Percentiles rank a stretch among this genome's conserved stretches.
Evolutionary conservation across 1,140 invertebrate species (phyloP).

Genomic region (Chironomus striatipennis): DNA sequence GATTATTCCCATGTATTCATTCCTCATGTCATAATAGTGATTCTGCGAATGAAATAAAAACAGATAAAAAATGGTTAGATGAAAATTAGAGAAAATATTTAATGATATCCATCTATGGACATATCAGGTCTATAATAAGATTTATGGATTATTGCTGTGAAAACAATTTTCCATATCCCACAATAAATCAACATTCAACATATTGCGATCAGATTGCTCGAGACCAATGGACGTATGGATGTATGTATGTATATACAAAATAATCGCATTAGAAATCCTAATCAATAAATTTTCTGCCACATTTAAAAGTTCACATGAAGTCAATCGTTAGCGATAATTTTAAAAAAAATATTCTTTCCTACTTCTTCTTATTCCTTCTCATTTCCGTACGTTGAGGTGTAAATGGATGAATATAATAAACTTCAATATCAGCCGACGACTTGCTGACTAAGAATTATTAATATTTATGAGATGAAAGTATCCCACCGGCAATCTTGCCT

Average conservation of each 20-base stretch:
- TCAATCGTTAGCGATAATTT: slow-evolving; percentile 4
- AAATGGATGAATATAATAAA: not conserved
- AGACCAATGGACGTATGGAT: not conserved
- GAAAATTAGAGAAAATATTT: not conserved
- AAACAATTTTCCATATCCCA: not conserved
- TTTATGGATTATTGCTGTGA: slow-evolving; percentile 1
- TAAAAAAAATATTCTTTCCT: too few relatives aligned
- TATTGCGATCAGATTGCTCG: not conserved
- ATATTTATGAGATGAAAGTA: slow-evolving; percentile 4
- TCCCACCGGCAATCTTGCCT: not conserved
- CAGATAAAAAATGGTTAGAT: not conserved
- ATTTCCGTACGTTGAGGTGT: not conserved
- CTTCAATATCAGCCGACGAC: not conserved
- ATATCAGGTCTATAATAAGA: not conserved
- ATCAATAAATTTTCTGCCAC: slow-evolving; percentile 8
- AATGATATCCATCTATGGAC: not conserved
- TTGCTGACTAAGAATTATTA: not conserved
- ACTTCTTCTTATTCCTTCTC: not conserved
- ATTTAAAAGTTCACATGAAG: not conserved
- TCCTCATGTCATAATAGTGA: not conserved
- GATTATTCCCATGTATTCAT: not conserved
- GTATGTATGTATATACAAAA: not conserved
- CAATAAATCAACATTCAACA: slow-evolving; percentile 14
- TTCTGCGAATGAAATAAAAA: not conserved
- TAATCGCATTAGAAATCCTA: not conserved